Percentiles rank a stretch among this genome's conserved stretches.
These are phyloP conservation scores for Sinonovacula constricta DNA, from an alignment of 1,140 invertebrate species.

Conservation along the genomic window DNA sequence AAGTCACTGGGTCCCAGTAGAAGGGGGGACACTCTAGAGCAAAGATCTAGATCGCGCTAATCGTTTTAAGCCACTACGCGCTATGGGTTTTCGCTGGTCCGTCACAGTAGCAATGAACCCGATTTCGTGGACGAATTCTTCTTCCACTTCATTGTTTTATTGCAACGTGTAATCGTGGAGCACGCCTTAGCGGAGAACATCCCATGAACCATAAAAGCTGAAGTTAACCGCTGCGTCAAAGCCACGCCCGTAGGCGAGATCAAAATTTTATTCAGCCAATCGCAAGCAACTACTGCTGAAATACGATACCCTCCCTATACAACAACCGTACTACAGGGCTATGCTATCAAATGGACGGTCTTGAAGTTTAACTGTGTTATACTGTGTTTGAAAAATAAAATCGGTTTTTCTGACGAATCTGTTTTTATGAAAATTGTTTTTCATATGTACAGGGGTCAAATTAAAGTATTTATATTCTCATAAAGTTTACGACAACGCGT, in stretches of 20 bases:
- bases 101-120: constrained; percentile 39
- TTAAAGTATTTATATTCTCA: too few species aligned
- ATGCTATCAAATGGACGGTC: too few species aligned
- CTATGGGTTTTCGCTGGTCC: constrained; percentile 28
- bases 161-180: constrained; percentile 42
- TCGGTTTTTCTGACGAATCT: too few species aligned
- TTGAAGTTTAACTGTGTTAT: too few species aligned
- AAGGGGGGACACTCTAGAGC: too few species aligned
- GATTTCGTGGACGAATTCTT: constrained; percentile 53
- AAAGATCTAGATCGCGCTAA: constrained; percentile 32
- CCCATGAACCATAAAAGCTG: constrained; percentile 47
- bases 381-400: too few species aligned
- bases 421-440: too few species aligned
- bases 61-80: constrained; percentile 23
- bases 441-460: too few species aligned
- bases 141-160: constrained; percentile 57
- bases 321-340: too few species aligned
- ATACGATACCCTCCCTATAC: constrained; percentile 18
- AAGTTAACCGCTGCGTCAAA: constrained; percentile 9
- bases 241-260: constrained; percentile 19
- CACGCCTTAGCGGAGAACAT: constrained; percentile 49
- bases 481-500: too few species aligned
- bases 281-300: not conserved
- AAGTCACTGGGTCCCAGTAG: too few species aligned
- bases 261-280: constrained; percentile 12